Evolutionary conservation across 2,797 vertebrate genomes (phyloP).

Genomic region (Lutra lutra): DNA sequence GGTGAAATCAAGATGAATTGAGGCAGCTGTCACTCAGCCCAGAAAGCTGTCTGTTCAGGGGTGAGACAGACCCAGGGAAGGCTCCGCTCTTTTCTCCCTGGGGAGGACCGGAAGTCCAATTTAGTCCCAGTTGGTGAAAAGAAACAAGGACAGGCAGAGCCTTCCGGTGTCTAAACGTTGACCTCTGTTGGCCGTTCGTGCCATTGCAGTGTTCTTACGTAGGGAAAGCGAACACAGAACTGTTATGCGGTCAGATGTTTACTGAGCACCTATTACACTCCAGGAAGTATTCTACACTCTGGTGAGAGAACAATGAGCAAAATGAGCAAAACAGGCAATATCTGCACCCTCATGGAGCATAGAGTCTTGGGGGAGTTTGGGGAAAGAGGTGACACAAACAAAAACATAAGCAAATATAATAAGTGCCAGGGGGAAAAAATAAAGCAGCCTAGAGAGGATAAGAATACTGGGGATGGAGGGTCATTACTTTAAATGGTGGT

Average conservation of each 20-base stretch:
- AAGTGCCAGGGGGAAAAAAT: background rate
- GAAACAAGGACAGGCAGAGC: background rate
- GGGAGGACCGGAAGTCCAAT: fast-evolving
- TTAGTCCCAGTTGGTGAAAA: background rate
- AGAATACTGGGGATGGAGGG: too few relatives aligned
- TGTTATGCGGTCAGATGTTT: background rate
- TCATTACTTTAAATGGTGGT: background rate
- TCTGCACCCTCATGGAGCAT: background rate
- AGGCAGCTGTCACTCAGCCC: background rate
- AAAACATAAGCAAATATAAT: background rate
- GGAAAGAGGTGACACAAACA: background rate
- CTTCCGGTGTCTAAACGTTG: background rate
- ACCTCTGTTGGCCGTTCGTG: background rate
- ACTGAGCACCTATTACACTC: background rate
- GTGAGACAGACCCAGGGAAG: background rate
- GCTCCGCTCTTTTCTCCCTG: background rate
- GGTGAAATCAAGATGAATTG: background rate
- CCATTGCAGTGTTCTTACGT: background rate
- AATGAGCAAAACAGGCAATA: background rate
- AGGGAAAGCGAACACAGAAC: background rate
- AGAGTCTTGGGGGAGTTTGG: background rate
- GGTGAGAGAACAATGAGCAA: background rate
- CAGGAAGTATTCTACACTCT: background rate
- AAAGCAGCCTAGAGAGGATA: background rate
- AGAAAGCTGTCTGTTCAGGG: background rate